Conservation (phyloP, 1,140 invertebrate genomes). For the Drosophila repleta region DNA sequence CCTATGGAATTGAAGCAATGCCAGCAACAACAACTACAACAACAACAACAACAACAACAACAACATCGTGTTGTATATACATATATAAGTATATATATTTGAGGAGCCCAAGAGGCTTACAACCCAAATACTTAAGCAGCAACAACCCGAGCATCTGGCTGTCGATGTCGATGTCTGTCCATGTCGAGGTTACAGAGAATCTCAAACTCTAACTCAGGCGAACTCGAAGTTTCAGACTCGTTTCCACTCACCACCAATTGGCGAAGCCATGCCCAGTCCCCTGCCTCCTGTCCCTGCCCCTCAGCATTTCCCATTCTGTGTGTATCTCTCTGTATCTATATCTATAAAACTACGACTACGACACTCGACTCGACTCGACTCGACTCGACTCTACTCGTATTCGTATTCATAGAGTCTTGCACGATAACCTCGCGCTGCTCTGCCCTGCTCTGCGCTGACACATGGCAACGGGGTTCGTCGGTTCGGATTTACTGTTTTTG, state of each 20-base stretch:
- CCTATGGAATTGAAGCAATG: conserved; percentile 55
- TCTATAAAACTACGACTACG: conserved; percentile 16
- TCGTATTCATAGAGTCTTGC: conserved; percentile 48
- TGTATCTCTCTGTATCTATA: conserved; percentile 55
- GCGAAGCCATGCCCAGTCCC: neutral
- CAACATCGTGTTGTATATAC: conserved; percentile 3
- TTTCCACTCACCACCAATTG: conserved; percentile 43
- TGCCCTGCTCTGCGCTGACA: neutral
- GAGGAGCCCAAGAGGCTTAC: conserved; percentile 72
- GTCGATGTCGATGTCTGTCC: conserved; percentile 46
- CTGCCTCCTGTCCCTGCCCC: neutral
- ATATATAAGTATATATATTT: conserved; percentile 21
- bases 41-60: conserved; percentile 25
- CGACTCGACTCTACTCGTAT: neutral
- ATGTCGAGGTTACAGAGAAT: conserved; percentile 42
- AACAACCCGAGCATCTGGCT: conserved; percentile 29
- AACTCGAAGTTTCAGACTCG: conserved; percentile 38
- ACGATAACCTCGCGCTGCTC: conserved; percentile 37
- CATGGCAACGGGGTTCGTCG: conserved; percentile 10
- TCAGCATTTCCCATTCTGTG: conserved; percentile 17
- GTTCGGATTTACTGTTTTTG: conserved; percentile 47
- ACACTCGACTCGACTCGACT: neutral
- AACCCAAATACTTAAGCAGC: conserved; percentile 65
- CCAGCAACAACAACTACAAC: conserved; percentile 30
- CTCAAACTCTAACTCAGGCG: neutral